Base-by-base conservation (phyloP, 2,888 invertebrate species). In the Julus scanicus region DNA sequence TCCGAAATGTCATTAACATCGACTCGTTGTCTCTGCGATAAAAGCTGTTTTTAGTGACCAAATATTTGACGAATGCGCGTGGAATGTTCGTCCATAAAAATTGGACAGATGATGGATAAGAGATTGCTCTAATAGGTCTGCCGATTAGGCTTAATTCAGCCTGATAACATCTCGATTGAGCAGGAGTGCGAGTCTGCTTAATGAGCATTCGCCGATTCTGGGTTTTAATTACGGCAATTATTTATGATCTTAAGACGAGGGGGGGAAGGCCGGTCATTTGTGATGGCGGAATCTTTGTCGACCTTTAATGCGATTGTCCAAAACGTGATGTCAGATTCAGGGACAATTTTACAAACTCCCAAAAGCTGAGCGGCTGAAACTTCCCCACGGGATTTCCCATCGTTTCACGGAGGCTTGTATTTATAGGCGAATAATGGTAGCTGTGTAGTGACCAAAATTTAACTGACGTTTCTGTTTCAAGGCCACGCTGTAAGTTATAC, bases 111-210 rank as follows among this genome's bases (percentile, higher is more conserved):
- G 63, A 63, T 63, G 17, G 63, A 63, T 63, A 63, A 63, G 63
- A n/a, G 63, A 17, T 63, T 63, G 63, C 63, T 63, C n/a, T 63
- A 63, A 63, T 63, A n/a, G 17, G 63, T 63, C 63, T n/a, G n/a
- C 63, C 63, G 63, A 63, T 63, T 63, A 63, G n/a, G 63, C 63
- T 17, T 63, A 63, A 63, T 63, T 63, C 63, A n/a, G n/a, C 2
- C 63, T n/a, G 63, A 63, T 63, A 63, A 2, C n/a, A 63, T 63
- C 63, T n/a, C n/a, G 8, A 63, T 63, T 63, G 63, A 17, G 63
- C 63, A 63, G 63, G 63, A 63, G 63, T n/a, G 63, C 63, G n/a
- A 63, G 63, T n/a, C 63, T 63, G 63, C n/a, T 63, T 63, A 63
- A 63, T 63, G 63, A 63, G 63, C 63, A 63, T 63, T 63, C 8